Evolutionary conservation across 2,888 invertebrate species (phyloP), one percentile per base, ranked within the genome.

Genomic region (Cremastinae sp.): DNA sequence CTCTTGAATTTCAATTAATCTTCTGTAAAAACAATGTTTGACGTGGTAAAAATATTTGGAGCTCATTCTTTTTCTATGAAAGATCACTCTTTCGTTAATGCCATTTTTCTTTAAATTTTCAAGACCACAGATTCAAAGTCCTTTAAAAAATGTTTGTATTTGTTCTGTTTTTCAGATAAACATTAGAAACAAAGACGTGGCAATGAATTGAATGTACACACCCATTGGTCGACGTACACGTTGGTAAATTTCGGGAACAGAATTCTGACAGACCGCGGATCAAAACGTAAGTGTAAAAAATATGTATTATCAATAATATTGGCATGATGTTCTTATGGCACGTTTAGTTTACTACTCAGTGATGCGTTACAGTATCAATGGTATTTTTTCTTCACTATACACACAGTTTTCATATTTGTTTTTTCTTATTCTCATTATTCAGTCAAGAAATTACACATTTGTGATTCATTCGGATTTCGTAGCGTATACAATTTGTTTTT

Each of bases 291-390:
- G 77, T 84, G 83, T 86, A 85, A 86, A 87, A 85, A 87, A 86
- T 85, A 86, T 82, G 83, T 82, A 85, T 85, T 86, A 88, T 87
- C 80, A 82, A 82, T 87, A 88, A 86, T 86, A 87, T 89, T 89
- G 88, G 89, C 89, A 89, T 89, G 87, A 87, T 87, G 87, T 89
- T 85, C 80, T 86, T 89, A 89, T 89, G 89, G 89, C 89, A 89
- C 89, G 86, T 88, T 88, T 84, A 86, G 82, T 87, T 86, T 84
- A 85, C 83, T 88, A 87, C 83, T 84, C 82, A 82, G 75, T 84
- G 82, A 85, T 84, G 85, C 84, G 79, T 85, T 84, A 81, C 82
- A 82, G 78, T 80, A 74, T 61, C 74, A 71, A 78, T 73, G 74
- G 58, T 76, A 18, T 69, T 54, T 72, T 81, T 82, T 81, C 74